Evolutionary conservation across 1,140 invertebrate genomes (phyloP).

Genomic region (Apis florea): DNA sequence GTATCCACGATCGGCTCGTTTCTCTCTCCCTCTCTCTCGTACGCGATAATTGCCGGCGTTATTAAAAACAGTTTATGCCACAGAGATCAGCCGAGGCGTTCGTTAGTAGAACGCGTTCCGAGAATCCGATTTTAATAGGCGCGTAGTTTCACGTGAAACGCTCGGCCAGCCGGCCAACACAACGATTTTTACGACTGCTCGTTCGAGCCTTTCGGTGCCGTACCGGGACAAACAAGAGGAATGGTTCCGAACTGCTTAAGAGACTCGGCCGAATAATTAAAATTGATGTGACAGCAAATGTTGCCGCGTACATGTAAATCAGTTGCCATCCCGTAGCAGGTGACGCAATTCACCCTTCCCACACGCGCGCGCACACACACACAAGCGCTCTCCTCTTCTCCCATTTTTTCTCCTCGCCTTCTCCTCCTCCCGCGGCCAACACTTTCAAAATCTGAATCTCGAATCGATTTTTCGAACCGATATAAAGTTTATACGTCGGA

Average conservation of each 20-base stretch:
- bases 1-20: constrained; percentile 10
- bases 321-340: background rate
- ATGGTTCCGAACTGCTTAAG: constrained; percentile 48
- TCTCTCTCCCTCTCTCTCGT: constrained; percentile 17
- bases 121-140: constrained; percentile 64
- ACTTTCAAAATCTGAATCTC: background rate
- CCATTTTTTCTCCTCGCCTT: background rate
- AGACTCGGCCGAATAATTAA: constrained; percentile 59
- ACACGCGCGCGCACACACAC: too few species aligned
- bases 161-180: constrained; percentile 30
- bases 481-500: constrained; percentile 11
- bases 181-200: constrained; percentile 62
- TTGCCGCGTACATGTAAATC: constrained; percentile 43
- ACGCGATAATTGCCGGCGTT: constrained; percentile 60
- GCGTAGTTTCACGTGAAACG: constrained; percentile 58
- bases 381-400: background rate
- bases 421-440: too few species aligned
- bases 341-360: constrained; percentile 12
- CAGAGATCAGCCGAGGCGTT: constrained; percentile 57
- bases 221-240: constrained; percentile 51
- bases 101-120: constrained; percentile 61
- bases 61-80: constrained; percentile 64
- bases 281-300: constrained; percentile 57
- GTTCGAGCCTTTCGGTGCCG: constrained; percentile 53
- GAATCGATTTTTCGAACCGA: background rate